These are phyloP conservation scores for Chaitophorus viminalis DNA, from an alignment of 2,888 invertebrate species.

Conservation along the genomic window DNA sequence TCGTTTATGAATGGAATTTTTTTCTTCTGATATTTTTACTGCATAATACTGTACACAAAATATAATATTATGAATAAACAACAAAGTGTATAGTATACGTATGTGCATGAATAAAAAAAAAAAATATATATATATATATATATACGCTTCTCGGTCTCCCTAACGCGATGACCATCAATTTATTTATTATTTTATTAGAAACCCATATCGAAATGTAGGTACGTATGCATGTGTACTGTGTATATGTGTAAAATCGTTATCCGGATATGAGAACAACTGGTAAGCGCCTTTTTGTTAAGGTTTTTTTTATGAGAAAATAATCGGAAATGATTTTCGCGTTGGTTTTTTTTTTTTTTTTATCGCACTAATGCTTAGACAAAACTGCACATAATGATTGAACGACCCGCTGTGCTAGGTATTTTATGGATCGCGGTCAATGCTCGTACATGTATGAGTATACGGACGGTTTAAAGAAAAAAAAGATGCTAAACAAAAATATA, in stretches of 20 bases:
- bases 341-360: conserved; percentile 4
- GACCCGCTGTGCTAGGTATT: conserved; percentile 10
- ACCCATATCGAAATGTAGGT: too few species aligned
- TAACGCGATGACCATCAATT: too few species aligned
- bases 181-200: too few species aligned
- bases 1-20: too few species aligned
- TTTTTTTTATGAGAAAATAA: background rate
- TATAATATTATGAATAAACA: too few species aligned
- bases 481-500: background rate
- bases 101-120: too few species aligned
- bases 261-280: background rate
- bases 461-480: background rate
- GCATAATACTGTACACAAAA: too few species aligned
- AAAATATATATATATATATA: too few species aligned
- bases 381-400: background rate
- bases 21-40: too few species aligned
- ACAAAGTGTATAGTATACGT: too few species aligned
- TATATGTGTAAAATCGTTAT: background rate
- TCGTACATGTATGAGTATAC: background rate
- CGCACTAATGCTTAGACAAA: background rate
- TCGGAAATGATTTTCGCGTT: conserved; percentile 7
- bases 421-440: conserved; percentile 7
- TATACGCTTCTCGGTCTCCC: too few species aligned
- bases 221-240: background rate
- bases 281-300: background rate